A percentile compares a stretch with the other conserved stretches of the same genome.
Evolutionary conservation across 2,113 vertebrate species (phyloP).

Genomic region (Melanotaenia duboulayi): DNA sequence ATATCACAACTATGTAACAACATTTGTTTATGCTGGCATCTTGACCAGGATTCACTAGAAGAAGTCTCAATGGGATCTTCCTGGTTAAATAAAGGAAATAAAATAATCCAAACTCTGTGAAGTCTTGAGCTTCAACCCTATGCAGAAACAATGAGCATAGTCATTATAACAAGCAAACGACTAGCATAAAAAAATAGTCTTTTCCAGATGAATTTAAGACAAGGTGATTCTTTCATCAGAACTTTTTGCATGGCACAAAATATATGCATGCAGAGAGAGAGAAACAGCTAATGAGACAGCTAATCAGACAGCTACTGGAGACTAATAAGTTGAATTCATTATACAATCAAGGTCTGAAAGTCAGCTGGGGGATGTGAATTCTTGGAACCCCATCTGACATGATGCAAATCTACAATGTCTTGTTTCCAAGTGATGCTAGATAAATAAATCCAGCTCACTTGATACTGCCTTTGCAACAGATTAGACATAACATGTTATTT

Average conservation of each 20-base stretch:
- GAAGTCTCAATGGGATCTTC: too few species aligned
- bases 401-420: conserved; percentile 29
- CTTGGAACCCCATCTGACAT: conserved; percentile 32
- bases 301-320: conserved; percentile 68
- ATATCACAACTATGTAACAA: too few species aligned
- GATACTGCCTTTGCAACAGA: not conserved
- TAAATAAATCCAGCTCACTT: conserved; percentile 22
- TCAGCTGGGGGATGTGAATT: conserved; percentile 36
- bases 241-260: conserved; percentile 37
- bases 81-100: too few species aligned
- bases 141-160: not conserved
- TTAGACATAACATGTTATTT: not conserved
- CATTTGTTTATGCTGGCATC: too few species aligned
- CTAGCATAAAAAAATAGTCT: conserved; percentile 13
- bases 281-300: conserved; percentile 9
- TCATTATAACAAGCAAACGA: conserved; percentile 15
- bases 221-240: conserved; percentile 26
- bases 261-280: conserved; percentile 49
- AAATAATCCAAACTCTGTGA: too few species aligned
- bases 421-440: conserved; percentile 20
- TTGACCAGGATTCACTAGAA: too few species aligned
- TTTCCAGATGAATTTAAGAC: conserved; percentile 37
- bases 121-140: conserved; percentile 14
- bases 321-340: conserved; percentile 70
- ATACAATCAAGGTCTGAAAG: conserved; percentile 59